Evolutionary conservation across 2,888 invertebrate genomes (phyloP).

Genomic region (Andrena minutula): DNA sequence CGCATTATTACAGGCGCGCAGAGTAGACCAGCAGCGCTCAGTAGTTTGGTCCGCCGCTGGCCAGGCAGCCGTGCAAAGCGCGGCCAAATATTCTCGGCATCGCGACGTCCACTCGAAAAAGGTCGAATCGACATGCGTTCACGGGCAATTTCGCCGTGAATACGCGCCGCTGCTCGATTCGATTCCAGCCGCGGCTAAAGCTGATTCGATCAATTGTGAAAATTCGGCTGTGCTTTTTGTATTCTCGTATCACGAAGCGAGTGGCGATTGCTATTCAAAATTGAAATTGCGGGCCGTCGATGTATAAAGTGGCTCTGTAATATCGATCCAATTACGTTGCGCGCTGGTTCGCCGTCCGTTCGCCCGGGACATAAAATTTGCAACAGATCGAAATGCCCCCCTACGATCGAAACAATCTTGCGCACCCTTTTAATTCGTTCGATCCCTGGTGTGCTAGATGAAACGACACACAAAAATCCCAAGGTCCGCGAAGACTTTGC

Average conservation of each 20-base stretch:
- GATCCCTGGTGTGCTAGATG: background rate
- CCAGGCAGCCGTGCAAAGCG: slow-evolving; percentile 12
- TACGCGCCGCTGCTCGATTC: slow-evolving; percentile 42
- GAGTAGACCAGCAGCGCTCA: background rate
- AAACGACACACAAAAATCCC: background rate
- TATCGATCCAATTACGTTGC: slow-evolving; percentile 49
- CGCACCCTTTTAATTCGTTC: background rate
- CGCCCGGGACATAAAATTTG: slow-evolving; percentile 29
- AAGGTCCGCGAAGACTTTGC: too few species aligned
- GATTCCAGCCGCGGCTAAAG: slow-evolving; percentile 43
- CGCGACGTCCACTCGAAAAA: slow-evolving; percentile 36
- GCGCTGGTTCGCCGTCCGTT: slow-evolving; percentile 21
- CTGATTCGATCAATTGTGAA: slow-evolving; percentile 60
- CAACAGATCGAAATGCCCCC: background rate
- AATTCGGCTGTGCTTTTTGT: slow-evolving; percentile 62
- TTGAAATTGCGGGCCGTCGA: slow-evolving; percentile 34
- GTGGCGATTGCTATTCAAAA: slow-evolving; percentile 44
- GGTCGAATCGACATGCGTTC: slow-evolving; percentile 45
- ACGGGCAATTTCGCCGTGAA: slow-evolving; percentile 52
- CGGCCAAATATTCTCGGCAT: slow-evolving; percentile 38
- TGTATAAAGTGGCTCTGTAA: slow-evolving; percentile 27
- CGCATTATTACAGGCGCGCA: background rate
- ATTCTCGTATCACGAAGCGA: slow-evolving; percentile 43
- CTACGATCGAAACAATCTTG: background rate
- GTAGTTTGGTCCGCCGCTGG: background rate